Evolutionary conservation across 1,140 invertebrate genomes (phyloP), one percentile per base, ranked within the genome.

Genomic region (Drosophila sucinea): DNA sequence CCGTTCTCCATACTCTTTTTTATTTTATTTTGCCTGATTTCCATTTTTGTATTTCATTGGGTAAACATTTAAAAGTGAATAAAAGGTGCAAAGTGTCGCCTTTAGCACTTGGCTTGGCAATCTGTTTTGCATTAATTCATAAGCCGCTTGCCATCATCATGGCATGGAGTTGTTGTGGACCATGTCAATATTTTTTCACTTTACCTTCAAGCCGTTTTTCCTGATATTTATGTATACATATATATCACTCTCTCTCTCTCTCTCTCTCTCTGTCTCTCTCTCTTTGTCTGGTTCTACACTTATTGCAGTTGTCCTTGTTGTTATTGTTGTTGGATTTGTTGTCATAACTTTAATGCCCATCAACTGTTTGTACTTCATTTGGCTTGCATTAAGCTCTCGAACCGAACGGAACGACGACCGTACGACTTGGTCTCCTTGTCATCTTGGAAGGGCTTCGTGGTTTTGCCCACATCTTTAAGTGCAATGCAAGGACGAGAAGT

Each of bases 41-140:
- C 51, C 58, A 58, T 23, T 58, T 56, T 60, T 41, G 61, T 62
- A 61, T 69, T 79, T 66, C 61, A 72, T 72, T 70, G 70, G 67
- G 77, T 87, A 89, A 87, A 87, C 89, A 87, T 89, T 87, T 87
- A 83, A 87, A 56, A 60, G 32, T 70, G 47, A 72, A 60, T 56
- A 77, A 81, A 86, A 89, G 81, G 83, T 89, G 83, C 84, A 83
- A 87, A 87, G 83, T 87, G 83, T 89, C 79, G 79, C 84, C 83
- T 76, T 83, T 78, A 79, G 82, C 82, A 71, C 65, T 63, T 56
- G 63, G 70, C 64, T 64, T 60, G 64, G 79, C 82, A 86, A 86
- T 86, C 83, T 87, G 83, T 87, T 87, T 87, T 87, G 77, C 84
- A 87, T 87, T 87, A 87, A 87, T 89, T 87, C 77, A 87, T 89